These are phyloP conservation scores for Sminthurinus signatus DNA, from an alignment of 1,140 invertebrate genomes.

Conservation along the genomic window DNA sequence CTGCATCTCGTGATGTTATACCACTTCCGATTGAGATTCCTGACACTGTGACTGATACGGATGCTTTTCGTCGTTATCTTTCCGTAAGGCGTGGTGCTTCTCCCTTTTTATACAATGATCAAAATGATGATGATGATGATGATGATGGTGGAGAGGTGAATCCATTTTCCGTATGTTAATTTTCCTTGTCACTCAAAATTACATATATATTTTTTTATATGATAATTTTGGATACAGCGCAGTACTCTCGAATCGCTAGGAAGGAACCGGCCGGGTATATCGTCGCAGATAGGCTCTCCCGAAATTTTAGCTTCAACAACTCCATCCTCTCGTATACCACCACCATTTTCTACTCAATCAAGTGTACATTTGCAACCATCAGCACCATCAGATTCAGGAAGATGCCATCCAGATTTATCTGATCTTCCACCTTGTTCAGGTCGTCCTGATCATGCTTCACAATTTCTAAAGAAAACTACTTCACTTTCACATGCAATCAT, in stretches of 20 bases:
- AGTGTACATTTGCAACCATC: background rate
- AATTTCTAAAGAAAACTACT: constrained; percentile 17
- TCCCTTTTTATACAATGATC: background rate
- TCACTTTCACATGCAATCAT: constrained; percentile 36
- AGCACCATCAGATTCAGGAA: background rate
- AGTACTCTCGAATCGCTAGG: constrained; percentile 15
- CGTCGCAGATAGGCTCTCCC: background rate
- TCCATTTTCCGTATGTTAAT: background rate
- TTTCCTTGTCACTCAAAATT: too few relatives aligned
- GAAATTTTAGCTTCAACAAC: background rate
- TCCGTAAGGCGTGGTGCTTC: constrained; percentile 34
- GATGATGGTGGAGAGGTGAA: background rate
- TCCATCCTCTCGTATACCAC: background rate
- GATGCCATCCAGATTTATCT: background rate
- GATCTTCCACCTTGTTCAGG: too few relatives aligned
- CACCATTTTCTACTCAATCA: too few relatives aligned
- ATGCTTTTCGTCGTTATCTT: constrained; percentile 38
- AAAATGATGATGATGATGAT: background rate
- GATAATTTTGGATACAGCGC: constrained; percentile 6
- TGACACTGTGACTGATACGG: constrained; percentile 26
- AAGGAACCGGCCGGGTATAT: background rate
- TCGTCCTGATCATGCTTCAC: background rate
- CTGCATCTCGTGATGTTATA: constrained; percentile 20
- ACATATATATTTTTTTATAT: background rate
- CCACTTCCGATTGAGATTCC: constrained; percentile 38